A percentile compares a stretch with the other conserved stretches of the same genome.
Conservation (phyloP, 2,113 vertebrate species). For the Calidris pygmaea region DNA sequence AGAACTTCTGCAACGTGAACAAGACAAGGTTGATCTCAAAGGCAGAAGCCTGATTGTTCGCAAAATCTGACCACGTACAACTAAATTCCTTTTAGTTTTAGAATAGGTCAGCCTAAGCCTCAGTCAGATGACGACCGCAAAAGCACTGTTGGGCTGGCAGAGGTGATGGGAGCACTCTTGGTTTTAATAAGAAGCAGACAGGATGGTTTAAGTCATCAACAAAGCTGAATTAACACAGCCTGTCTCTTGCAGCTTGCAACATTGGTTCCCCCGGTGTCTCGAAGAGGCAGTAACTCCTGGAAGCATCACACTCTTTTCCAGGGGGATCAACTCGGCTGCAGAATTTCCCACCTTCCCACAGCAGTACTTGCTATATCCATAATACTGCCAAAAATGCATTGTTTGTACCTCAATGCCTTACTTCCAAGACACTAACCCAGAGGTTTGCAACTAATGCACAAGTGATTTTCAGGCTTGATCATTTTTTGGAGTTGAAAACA, state of each 20-base stretch:
- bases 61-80: background rate
- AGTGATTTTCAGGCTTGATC: background rate
- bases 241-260: background rate
- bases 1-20: background rate
- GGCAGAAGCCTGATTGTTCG: background rate
- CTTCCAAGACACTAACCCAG: background rate
- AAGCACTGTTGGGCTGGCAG: background rate
- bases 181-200: background rate
- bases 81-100: background rate
- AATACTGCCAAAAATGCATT: background rate
- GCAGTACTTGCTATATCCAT: background rate
- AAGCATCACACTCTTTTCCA: background rate
- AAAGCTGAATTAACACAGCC: background rate
- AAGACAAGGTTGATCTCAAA: background rate
- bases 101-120: background rate
- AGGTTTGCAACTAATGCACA: background rate
- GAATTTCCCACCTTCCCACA: background rate
- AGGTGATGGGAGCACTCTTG: background rate
- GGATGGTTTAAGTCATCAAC: background rate
- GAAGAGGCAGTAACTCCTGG: background rate
- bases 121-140: fast-evolving
- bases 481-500: background rate
- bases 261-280: background rate
- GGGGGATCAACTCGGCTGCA: background rate
- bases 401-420: background rate